These are phyloP conservation scores for Lethocerus indicus DNA, from an alignment of 1,140 invertebrate genomes.

Conservation along the genomic window DNA sequence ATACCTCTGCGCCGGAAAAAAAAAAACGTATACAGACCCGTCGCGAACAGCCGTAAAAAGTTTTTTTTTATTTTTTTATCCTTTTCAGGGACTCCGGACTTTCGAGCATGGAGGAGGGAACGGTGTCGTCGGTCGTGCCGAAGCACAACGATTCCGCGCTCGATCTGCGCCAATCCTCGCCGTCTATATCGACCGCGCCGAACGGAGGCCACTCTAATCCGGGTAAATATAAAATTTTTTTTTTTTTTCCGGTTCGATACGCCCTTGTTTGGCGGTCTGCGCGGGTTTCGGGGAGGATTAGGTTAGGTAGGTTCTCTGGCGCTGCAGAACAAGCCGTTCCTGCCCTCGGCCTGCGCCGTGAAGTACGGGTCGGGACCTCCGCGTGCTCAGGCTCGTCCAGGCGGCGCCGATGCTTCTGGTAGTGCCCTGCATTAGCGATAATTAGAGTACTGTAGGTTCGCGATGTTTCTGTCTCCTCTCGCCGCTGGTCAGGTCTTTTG, in stretches of 20 bases:
- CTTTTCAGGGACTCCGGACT: conserved; percentile 5
- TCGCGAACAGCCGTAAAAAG: not conserved
- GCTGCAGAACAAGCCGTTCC: no score
- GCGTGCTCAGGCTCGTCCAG: no score
- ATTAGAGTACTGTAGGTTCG: no score
- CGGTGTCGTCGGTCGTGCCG: not conserved
- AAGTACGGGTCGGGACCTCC: no score
- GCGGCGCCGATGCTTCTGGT: no score
- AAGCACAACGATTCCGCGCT: conserved; percentile 33
- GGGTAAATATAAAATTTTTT: conserved; percentile 5
- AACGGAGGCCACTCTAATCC: conserved; percentile 18
- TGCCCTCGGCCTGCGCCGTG: no score
- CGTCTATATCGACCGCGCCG: conserved; percentile 26
- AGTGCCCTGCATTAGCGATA: no score
- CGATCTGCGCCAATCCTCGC: conserved; percentile 41
- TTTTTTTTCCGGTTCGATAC: conserved; percentile 21
- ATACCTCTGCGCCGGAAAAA: no score
- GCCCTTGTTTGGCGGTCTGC: conserved; percentile 21
- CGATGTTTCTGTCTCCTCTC: no score
- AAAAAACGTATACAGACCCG: no score
- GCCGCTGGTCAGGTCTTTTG: no score
- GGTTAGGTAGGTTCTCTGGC: not conserved
- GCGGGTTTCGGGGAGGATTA: not conserved
- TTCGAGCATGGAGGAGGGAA: not conserved
- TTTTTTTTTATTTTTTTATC: not conserved